Percentiles rank a stretch among this genome's conserved stretches.
Conservation (phyloP, 2,888 invertebrate species). For the Apocheima hispidaria region DNA sequence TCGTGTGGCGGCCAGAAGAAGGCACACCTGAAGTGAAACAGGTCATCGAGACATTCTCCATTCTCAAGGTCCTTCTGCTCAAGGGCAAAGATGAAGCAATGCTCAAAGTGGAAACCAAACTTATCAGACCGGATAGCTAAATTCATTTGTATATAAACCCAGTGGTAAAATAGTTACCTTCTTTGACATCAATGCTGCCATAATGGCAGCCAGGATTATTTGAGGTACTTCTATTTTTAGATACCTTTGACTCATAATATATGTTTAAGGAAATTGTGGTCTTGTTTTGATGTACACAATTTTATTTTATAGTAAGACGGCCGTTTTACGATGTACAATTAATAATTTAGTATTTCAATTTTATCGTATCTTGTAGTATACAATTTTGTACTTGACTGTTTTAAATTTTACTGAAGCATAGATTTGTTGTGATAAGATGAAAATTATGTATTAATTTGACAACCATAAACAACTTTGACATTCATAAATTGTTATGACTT, state of each 20-base stretch:
- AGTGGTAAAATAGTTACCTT: conserved; percentile 1
- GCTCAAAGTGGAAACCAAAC: conserved; percentile 74
- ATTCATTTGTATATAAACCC: not conserved
- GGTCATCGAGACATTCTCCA: conserved; percentile 76
- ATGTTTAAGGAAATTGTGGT: conserved; percentile 41
- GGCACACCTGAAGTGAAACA: conserved; percentile 61
- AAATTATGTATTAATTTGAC: not conserved
- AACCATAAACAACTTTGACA: not conserved
- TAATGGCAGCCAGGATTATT: conserved; percentile 17
- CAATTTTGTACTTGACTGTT: conserved; percentile 27
- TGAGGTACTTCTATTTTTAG: conserved; percentile 30
- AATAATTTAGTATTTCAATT: conserved; percentile 15
- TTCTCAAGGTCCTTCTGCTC: conserved; percentile 70
- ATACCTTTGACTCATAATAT: conserved; percentile 37
- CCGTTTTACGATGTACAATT: conserved; percentile 24
- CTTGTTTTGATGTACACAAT: conserved; percentile 37
- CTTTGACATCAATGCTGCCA: not conserved
- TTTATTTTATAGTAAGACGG: conserved; percentile 13
- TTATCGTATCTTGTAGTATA: conserved; percentile 11
- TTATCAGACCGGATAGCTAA: conserved; percentile 63
- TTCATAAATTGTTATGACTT: not conserved
- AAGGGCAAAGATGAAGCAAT: conserved; percentile 76
- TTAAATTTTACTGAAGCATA: conserved; percentile 29
- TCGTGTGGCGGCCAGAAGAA: conserved; percentile 66
- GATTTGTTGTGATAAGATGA: conserved; percentile 38